Evolutionary conservation across 2,888 invertebrate species (phyloP).

Genomic region (Syrista parreyssii): DNA sequence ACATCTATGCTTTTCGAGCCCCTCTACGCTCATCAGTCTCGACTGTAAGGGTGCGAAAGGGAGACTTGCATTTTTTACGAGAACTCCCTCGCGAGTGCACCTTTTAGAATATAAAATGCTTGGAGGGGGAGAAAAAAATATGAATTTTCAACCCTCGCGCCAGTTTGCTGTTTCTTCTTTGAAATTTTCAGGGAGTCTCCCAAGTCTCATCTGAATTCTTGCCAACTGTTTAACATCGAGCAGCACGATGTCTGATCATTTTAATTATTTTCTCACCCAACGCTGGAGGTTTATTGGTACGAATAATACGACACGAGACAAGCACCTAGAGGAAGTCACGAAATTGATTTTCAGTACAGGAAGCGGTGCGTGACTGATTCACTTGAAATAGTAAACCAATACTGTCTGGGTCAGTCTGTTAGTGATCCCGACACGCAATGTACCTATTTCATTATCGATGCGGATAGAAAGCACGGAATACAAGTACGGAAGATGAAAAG

Average conservation of each 20-base stretch:
- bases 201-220: neutral
- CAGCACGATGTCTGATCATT: too few relatives aligned
- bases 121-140: neutral
- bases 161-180: neutral
- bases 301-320: neutral
- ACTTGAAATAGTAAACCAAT: neutral
- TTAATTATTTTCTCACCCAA: neutral
- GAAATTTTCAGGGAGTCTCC: neutral
- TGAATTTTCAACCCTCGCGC: neutral
- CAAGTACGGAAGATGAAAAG: neutral
- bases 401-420: neutral
- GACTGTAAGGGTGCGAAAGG: neutral
- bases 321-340: neutral
- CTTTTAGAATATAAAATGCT: neutral
- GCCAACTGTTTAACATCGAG: neutral
- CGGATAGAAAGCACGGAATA: neutral
- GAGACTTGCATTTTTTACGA: neutral
- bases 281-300: neutral
- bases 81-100: neutral
- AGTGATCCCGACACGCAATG: neutral
- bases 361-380: neutral
- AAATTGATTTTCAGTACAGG: neutral
- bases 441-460: neutral
- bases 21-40: neutral
- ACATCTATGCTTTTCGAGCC: constrained; percentile 10